Evolutionary conservation across 2,797 vertebrate genomes (phyloP).

Genomic region (Propithecus deckenii): DNA sequence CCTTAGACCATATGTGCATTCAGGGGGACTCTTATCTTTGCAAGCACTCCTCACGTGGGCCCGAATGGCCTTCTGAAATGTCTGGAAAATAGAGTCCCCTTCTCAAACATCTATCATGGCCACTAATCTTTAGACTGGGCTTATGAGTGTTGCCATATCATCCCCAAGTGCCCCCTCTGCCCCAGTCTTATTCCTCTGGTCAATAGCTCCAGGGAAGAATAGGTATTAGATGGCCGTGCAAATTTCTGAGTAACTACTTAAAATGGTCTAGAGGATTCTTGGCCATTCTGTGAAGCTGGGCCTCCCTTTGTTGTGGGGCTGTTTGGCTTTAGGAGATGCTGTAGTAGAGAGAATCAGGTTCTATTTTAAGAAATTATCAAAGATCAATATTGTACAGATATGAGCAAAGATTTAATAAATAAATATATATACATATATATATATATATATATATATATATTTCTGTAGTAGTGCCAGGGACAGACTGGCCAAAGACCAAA

Average conservation of each 20-base stretch:
- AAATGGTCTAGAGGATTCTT: conserved; percentile 47
- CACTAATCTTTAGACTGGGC: conserved; percentile 48
- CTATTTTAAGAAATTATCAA: conserved; percentile 80
- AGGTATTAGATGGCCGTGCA: conserved; percentile 42
- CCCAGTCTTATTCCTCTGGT: conserved; percentile 36
- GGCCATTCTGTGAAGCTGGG: conserved; percentile 44
- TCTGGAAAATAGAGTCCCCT: conserved; percentile 40
- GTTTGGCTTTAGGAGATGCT: conserved; percentile 42
- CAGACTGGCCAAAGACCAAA: conserved; percentile 75
- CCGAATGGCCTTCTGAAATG: conserved; percentile 37
- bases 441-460: not conserved
- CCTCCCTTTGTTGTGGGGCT: conserved; percentile 49
- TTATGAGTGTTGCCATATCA: conserved; percentile 42
- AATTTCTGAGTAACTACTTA: conserved; percentile 53
- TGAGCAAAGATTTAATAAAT: conserved; percentile 81
- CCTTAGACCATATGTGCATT: conserved; percentile 60
- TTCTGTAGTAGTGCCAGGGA: conserved; percentile 66
- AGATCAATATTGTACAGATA: conserved; percentile 83
- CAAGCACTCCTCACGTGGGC: conserved; percentile 45
- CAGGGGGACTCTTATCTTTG: conserved; percentile 44
- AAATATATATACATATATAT: not conserved
- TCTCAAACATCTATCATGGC: conserved; percentile 32
- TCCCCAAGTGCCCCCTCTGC: conserved; percentile 17
- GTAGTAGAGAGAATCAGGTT: conserved; percentile 80
- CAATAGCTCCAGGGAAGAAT: conserved; percentile 33